Base-by-base conservation (phyloP, 2,797 vertebrate genomes). In the Ctenopoma multispine region DNA sequence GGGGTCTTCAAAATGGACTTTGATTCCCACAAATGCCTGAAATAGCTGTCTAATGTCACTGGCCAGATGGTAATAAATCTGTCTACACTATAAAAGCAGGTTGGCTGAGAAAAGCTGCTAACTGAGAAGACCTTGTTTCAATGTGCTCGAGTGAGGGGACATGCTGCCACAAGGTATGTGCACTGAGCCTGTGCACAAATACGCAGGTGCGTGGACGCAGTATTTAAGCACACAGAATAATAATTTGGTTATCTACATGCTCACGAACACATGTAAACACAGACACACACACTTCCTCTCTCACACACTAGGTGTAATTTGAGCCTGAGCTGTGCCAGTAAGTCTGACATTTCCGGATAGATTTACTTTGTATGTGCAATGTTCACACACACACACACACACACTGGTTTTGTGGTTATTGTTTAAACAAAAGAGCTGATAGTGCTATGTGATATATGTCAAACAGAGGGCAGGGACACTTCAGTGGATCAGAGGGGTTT, bases 31-130 rank as follows among this genome's bases (percentile, higher is more conserved):
- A 77, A 88, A 82, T 55, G 70, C 90, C 70, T 49, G 81, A 82
- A 93, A 94, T 90, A 92, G 84, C 78, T 20, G 49, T 40, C 71
- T 92, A 89, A 92, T 90, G 87, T 92, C 89, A 92, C 63, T 34
- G 60, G 48, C 64, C 54, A 81, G 76, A 76, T 80, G 72, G 80
- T 83, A 85, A 91, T 86, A 87, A 84, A 92, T 87, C 81, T 75
- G 81, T 87, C 74, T 81, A 34, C 51, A 11, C 77, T 54, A 20
- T 79, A 72, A 85, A 43, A 82, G 75, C 69, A 80, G 69, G 55
- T 79, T 60, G 50, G 27, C 60, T 59, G 36, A 69, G 34, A 44
- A 65, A 77, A 38, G 63, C 67, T 72, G 77, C 65, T 74, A 68
- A 59, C 72, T 48, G 61, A 84, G 69, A 80, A 69, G 77, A 77